These are phyloP conservation scores for Uloborus diversus DNA, from an alignment of 1,140 invertebrate species.

Conservation along the genomic window DNA sequence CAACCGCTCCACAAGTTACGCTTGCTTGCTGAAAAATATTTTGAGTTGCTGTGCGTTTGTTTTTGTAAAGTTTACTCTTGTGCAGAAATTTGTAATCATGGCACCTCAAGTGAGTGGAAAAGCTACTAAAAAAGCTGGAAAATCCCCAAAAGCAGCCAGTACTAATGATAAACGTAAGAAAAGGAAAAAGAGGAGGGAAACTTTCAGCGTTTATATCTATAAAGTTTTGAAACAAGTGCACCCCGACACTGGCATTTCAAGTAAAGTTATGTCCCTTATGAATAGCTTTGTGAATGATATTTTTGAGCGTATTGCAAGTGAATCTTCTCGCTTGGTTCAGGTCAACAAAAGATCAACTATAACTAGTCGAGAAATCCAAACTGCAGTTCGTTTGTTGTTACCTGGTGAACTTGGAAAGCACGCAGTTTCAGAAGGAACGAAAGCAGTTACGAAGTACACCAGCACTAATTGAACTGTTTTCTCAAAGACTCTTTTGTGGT, in stretches of 20 bases:
- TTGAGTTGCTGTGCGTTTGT: neutral
- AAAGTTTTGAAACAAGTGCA: too few species aligned
- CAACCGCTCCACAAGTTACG: neutral
- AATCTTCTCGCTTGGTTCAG: conserved; percentile 75
- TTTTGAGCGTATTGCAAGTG: conserved; percentile 71
- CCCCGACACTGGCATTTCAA: conserved; percentile 69
- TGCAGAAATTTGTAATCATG: conserved; percentile 59
- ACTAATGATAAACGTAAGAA: conserved; percentile 66
- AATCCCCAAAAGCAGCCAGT: conserved; percentile 65
- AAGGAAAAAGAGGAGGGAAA: conserved; percentile 68
- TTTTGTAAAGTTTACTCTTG: too few species aligned
- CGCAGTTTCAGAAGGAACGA: conserved; percentile 71
- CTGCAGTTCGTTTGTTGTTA: conserved; percentile 71
- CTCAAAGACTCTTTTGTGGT: too few species aligned
- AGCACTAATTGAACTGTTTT: conserved; percentile 70
- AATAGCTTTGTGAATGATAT: too few species aligned
- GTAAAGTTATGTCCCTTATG: conserved; percentile 71
- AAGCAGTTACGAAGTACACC: conserved; percentile 72
- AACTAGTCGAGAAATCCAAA: too few species aligned
- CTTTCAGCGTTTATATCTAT: too few species aligned
- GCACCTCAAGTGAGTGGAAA: conserved; percentile 66
- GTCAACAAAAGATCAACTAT: conserved; percentile 76
- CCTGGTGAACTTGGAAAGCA: conserved; percentile 74
- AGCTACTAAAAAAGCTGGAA: conserved; percentile 68
- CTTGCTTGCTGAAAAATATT: neutral